Percentiles rank a stretch among this genome's conserved stretches.
Evolutionary conservation across 2,888 invertebrate species (phyloP).

Genomic region (Lasioglossum pauxillum): DNA sequence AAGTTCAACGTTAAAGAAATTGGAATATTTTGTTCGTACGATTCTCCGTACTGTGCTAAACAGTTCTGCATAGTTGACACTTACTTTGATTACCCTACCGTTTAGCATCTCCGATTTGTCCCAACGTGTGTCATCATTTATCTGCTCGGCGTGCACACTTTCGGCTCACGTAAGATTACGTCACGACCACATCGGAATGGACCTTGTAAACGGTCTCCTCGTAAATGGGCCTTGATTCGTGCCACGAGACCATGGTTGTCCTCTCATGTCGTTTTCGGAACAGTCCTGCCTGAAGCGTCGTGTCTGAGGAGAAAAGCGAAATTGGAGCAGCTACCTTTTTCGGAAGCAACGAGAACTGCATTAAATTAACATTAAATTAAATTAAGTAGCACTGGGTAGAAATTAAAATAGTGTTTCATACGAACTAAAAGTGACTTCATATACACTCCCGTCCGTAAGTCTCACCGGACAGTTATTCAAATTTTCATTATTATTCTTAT

Average conservation of each 20-base stretch:
- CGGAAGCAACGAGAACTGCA: background rate
- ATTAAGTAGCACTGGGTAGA: too few species aligned
- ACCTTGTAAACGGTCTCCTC: constrained; percentile 51
- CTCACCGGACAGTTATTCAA: too few species aligned
- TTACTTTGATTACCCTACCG: constrained; percentile 33
- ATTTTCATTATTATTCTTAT: too few species aligned
- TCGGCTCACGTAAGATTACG: constrained; percentile 61
- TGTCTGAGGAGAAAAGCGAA: background rate
- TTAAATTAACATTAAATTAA: too few species aligned
- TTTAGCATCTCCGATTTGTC: constrained; percentile 38
- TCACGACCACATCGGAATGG: constrained; percentile 58
- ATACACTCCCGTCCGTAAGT: background rate
- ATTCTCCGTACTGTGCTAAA: constrained; percentile 24
- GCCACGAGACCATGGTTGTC: constrained; percentile 61
- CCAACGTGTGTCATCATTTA: constrained; percentile 41
- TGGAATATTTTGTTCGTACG: background rate
- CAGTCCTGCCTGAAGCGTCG: too few species aligned
- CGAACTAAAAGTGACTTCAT: background rate
- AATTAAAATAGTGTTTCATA: background rate
- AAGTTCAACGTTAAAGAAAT: background rate
- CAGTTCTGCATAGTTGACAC: constrained; percentile 36
- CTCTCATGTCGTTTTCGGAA: constrained; percentile 34
- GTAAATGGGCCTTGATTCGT: constrained; percentile 60
- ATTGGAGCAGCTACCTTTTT: background rate
- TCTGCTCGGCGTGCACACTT: constrained; percentile 32